Percentiles rank a stretch among this genome's conserved stretches.
Conservation (phyloP, 2,797 vertebrate species). For the Eurystomus glaucurus region DNA sequence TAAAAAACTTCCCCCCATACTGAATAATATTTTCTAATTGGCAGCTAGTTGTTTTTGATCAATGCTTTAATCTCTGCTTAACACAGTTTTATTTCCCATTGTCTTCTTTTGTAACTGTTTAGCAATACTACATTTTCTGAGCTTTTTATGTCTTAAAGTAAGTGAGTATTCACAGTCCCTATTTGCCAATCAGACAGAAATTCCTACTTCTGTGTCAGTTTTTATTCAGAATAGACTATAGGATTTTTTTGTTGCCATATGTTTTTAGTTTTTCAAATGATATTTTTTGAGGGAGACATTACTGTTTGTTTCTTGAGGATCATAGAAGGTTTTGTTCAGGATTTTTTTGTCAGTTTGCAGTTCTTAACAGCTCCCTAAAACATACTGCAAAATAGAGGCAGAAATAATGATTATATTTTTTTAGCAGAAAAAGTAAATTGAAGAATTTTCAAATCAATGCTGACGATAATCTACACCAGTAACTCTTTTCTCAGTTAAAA, state of each 20-base stretch:
- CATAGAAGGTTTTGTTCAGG: neutral
- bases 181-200: fast-evolving
- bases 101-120: neutral
- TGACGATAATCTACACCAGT: neutral
- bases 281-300: neutral
- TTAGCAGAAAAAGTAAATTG: neutral
- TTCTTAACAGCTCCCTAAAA: neutral
- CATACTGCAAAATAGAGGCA: neutral
- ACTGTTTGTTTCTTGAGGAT: neutral
- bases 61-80: neutral
- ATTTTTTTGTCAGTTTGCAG: neutral
- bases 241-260: fast-evolving
- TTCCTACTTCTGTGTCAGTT: neutral
- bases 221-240: neutral
- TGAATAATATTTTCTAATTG: neutral
- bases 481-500: neutral
- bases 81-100: neutral
- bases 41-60: neutral
- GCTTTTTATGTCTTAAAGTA: neutral
- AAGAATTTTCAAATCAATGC: neutral
- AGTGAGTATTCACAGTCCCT: neutral
- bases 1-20: neutral
- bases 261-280: neutral
- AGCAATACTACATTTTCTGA: neutral
- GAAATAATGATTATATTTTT: neutral